Conservation (phyloP, 2,113 vertebrate species). For the Mixornis gularis region DNA sequence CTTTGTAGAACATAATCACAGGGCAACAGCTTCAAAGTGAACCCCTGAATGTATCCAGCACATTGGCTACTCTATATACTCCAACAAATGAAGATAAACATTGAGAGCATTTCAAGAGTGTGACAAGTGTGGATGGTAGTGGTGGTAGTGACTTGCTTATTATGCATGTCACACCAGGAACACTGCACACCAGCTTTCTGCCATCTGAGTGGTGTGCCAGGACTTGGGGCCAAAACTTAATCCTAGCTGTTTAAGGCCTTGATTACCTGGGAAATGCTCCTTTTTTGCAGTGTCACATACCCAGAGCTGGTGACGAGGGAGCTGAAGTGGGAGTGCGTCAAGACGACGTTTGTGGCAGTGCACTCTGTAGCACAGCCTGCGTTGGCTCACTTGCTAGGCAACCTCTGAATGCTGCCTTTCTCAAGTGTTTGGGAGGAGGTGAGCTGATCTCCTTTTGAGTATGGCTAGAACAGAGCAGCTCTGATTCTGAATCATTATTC, state of each 20-base stretch:
- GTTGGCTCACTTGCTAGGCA: conserved; percentile 46
- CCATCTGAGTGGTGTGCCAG: not conserved
- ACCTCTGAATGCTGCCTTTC: conserved; percentile 48
- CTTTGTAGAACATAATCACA: not conserved
- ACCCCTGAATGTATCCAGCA: not conserved
- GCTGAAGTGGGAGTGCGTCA: conserved; percentile 28
- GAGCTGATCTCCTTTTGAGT: conserved; percentile 31
- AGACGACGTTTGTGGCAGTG: conserved; percentile 25
- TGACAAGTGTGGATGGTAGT: not conserved
- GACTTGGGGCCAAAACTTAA: not conserved
- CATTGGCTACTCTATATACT: not conserved
- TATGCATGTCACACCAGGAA: not conserved
- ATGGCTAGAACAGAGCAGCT: conserved; percentile 29
- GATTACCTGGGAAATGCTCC: conserved; percentile 35
- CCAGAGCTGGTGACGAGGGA: conserved; percentile 21
- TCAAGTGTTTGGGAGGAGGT: conserved; percentile 28
- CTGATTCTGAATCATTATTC: conserved; percentile 31
- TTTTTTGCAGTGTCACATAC: not conserved
- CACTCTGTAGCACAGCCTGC: not conserved
- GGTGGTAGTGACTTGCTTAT: not conserved
- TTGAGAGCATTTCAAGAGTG: not conserved
- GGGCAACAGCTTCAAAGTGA: not conserved
- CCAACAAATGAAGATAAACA: not conserved
- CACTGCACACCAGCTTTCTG: not conserved
- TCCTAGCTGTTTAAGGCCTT: not conserved